phyloP scores from a whole-genome alignment of 2,113 vertebrate genomes.

The Mobula birostris region DNA sequence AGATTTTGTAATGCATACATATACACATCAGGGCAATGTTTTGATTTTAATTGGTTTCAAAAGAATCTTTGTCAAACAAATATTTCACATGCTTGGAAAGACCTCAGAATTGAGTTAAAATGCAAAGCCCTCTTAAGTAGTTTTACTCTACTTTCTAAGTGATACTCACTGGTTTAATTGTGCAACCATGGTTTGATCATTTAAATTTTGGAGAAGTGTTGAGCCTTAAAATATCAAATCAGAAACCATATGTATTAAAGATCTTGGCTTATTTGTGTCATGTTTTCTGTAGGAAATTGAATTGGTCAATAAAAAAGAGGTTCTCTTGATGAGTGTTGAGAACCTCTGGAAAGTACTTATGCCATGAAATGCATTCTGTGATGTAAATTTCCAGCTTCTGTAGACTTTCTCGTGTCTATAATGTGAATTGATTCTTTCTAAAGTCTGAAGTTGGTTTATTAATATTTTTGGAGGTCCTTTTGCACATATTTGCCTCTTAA shows the following conservation, averaged over 20 bases:
- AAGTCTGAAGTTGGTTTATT: not conserved
- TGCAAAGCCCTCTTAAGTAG: not conserved
- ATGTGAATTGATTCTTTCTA: not conserved
- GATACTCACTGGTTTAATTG: not conserved
- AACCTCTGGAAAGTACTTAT: too few relatives aligned
- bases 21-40: not conserved
- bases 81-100: not conserved
- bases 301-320: not conserved
- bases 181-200: not conserved
- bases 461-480: not conserved
- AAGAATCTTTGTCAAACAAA: not conserved
- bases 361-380: not conserved
- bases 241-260: not conserved
- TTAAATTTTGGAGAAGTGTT: not conserved
- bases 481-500: not conserved
- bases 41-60: not conserved
- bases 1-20: not conserved
- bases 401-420: not conserved
- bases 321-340: not conserved
- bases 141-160: not conserved
- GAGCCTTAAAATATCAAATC: not conserved
- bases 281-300: not conserved
- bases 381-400: not conserved
- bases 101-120: not conserved
- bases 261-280: not conserved